These are phyloP conservation scores for Nemotelus pantherinus DNA, from an alignment of 2,888 invertebrate genomes.

Conservation along the genomic window DNA sequence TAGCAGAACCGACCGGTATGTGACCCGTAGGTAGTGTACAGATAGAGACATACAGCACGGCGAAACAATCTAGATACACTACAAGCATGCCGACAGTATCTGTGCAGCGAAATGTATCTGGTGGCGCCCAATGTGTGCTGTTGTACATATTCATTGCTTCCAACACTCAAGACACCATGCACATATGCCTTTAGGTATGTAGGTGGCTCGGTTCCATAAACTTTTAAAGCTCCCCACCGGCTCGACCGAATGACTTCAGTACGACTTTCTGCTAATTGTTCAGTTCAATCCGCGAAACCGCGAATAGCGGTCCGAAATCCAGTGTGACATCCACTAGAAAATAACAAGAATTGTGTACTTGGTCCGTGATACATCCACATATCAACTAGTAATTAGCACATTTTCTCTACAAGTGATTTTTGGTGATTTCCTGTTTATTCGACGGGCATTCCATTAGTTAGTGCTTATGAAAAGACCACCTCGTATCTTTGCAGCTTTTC, in stretches of 20 bases:
- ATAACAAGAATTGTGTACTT: neutral
- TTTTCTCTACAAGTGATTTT: neutral
- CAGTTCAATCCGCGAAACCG: conserved; percentile 48
- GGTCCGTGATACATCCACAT: conserved; percentile 6
- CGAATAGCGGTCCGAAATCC: conserved; percentile 43
- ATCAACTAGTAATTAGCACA: neutral
- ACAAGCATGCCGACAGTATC: conserved; percentile 3
- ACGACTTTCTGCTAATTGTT: conserved; percentile 42
- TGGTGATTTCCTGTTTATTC: neutral
- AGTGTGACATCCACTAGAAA: neutral
- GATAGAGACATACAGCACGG: neutral
- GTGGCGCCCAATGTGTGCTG: neutral
- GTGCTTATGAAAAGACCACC: neutral
- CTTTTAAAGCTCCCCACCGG: conserved; percentile 45
- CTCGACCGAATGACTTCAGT: conserved; percentile 47
- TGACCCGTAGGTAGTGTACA: conserved; percentile 10
- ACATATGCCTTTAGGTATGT: conserved; percentile 8
- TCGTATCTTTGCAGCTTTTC: conserved; percentile 8
- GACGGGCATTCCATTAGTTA: conserved; percentile 34
- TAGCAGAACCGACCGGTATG: neutral
- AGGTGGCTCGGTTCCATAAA: conserved; percentile 28
- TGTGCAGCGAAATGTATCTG: neutral
- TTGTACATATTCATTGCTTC: neutral
- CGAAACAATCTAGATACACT: neutral
- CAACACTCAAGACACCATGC: neutral